Percentiles rank a stretch among this genome's conserved stretches.
These are phyloP conservation scores for Gorsachius magnificus DNA, from an alignment of 2,797 vertebrate species.

Conservation along the genomic window DNA sequence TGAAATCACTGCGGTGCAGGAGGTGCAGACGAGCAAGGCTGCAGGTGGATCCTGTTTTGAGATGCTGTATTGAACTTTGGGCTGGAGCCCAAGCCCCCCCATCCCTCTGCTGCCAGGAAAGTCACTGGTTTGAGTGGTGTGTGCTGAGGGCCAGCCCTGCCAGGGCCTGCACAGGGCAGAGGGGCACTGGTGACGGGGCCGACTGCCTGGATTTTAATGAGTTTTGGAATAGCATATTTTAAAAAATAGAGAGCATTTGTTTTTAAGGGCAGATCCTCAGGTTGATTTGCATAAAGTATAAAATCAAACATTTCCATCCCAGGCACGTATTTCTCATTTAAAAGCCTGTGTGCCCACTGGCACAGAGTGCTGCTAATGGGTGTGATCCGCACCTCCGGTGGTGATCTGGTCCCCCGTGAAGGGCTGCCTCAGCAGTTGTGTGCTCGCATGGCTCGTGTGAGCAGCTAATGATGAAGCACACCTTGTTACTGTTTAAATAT, in stretches of 20 bases:
- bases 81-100: background rate
- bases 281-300: background rate
- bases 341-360: background rate
- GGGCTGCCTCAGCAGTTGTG: background rate
- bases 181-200: background rate
- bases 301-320: background rate
- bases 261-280: background rate
- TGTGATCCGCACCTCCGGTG: background rate
- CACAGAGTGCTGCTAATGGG: background rate
- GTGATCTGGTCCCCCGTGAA: too few species aligned
- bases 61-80: background rate
- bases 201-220: background rate
- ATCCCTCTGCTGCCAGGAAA: background rate
- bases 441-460: background rate
- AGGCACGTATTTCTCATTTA: accelerated
- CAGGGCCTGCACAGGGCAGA: background rate
- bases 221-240: background rate
- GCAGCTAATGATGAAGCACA: background rate
- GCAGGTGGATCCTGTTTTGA: background rate
- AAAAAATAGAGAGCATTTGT: background rate
- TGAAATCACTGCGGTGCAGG: background rate
- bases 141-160: background rate
- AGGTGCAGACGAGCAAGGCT: background rate
- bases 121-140: background rate
- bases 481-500: background rate